Base-by-base conservation (phyloP, 2,888 invertebrate genomes). In the Nomada lathburiana region DNA sequence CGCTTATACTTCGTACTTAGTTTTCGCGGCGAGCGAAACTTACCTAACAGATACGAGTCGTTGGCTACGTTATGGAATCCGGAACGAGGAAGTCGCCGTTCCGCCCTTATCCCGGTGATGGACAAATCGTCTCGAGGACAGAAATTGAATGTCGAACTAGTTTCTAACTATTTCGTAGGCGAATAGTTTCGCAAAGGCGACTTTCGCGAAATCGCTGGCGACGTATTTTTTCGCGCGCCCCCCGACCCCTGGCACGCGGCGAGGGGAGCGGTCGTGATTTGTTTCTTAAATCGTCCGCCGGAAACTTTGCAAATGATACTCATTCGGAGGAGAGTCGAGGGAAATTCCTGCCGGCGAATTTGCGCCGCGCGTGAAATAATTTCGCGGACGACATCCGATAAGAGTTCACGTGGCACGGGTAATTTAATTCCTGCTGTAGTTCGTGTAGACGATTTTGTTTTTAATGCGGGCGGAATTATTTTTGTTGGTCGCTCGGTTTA, bases 1-100 rank as follows among this genome's bases (percentile, higher is more conserved):
- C 86, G 86, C 83, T 88, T 88, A 88, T 82, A 88, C 85, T 88
- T 88, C 73, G 81, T 85, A 86, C 85, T 88, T 88, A 83, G 88
- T 83, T 85, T 86, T 78, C 82, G 76, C 65, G 76, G 75, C 76
- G 53, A 73, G 67, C 83, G 85, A 82, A 86, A 84, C 86, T 87
- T 88, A 70, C 67, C 83, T 85, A 87, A 85, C 85, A 81, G 85
- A 86, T 86, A 83, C 85, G 85, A 86, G 83, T 86, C 86, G 84
- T 86, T 86, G 86, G 69, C 75, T 67, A 82, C 82, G 86, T 86
- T 86, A 86, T 86, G 84, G 84, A 86, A 86, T 76, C 86, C 65
- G 16, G 68, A 59, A 74, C 52, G 67, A 57, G 70, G 26, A 78
- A 78, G 73, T 65, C 71, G 82, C 76, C 82, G 76, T 76, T 60